phyloP scores from a whole-genome alignment of 64 coral and sea anemone species.

The Acropora yongei region DNA sequence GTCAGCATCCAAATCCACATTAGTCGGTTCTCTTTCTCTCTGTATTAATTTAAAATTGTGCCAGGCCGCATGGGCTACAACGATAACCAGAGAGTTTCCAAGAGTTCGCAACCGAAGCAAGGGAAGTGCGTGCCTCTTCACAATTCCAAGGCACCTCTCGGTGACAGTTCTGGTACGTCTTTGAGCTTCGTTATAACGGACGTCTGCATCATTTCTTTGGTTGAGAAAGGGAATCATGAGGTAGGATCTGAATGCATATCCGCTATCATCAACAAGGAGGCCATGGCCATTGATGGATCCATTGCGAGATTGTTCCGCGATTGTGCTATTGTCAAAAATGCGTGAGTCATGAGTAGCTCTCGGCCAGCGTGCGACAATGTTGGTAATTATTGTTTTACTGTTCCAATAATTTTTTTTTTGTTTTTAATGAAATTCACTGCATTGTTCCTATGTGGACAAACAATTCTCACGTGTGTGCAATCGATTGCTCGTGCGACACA shows the following conservation, averaged over 20 bases:
- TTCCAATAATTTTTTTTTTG: too few species aligned
- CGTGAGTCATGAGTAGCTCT: slow-evolving; percentile 52
- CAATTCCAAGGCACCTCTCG: neutral
- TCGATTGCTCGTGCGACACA: too few species aligned
- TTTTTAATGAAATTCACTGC: too few species aligned
- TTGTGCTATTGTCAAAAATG: slow-evolving; percentile 45
- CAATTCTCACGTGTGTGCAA: too few species aligned
- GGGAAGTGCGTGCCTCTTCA: neutral
- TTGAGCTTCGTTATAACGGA: slow-evolving; percentile 43
- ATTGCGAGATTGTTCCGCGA: slow-evolving; percentile 23
- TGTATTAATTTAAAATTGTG: neutral
- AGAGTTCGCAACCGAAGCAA: neutral
- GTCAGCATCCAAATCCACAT: slow-evolving; percentile 17
- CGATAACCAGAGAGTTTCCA: neutral
- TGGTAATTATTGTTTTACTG: too few species aligned
- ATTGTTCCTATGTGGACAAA: too few species aligned
- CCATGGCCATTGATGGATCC: slow-evolving; percentile 48
- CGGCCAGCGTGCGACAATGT: slow-evolving; percentile 57
- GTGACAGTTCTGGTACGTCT: slow-evolving; percentile 18
- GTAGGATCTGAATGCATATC: slow-evolving; percentile 46
- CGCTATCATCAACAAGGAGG: slow-evolving; percentile 56
- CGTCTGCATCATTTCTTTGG: slow-evolving; percentile 48
- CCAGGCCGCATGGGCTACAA: neutral
- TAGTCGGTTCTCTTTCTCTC: slow-evolving; percentile 3
- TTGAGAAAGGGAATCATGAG: slow-evolving; percentile 38